Evolutionary conservation across 2,113 vertebrate species (phyloP).

Genomic region (Saimiri boliviensis): DNA sequence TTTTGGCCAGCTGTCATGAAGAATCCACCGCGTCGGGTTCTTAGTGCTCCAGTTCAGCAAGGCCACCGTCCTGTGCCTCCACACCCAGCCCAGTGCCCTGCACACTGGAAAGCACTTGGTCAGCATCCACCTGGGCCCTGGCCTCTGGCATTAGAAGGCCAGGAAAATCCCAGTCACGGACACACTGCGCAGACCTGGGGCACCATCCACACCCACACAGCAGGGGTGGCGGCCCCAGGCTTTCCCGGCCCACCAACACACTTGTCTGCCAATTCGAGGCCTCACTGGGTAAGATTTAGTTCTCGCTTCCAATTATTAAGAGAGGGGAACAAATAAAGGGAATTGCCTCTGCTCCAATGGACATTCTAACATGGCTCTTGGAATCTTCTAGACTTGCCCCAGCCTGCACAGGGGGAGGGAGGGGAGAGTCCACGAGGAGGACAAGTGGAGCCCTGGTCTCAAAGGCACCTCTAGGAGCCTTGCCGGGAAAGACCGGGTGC

Average conservation of each 20-base stretch:
- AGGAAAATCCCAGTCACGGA: background rate
- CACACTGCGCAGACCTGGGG: background rate
- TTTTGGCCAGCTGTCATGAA: background rate
- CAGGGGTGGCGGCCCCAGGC: background rate
- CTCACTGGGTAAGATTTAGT: background rate
- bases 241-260: background rate
- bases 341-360: background rate
- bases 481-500: background rate
- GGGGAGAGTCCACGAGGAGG: background rate
- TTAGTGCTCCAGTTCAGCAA: background rate
- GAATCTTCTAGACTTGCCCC: background rate
- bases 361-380: background rate
- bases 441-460: background rate
- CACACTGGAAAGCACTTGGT: background rate
- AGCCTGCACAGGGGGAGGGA: background rate
- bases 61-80: background rate
- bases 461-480: background rate
- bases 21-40: background rate
- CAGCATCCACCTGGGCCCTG: background rate
- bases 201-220: fast-evolving
- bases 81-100: too few species aligned
- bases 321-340: background rate
- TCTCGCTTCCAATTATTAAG: background rate
- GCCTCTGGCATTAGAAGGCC: background rate
- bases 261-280: background rate